Conservation (phyloP, 2,797 vertebrate genomes). For the Muraenolepis orangiensis region DNA sequence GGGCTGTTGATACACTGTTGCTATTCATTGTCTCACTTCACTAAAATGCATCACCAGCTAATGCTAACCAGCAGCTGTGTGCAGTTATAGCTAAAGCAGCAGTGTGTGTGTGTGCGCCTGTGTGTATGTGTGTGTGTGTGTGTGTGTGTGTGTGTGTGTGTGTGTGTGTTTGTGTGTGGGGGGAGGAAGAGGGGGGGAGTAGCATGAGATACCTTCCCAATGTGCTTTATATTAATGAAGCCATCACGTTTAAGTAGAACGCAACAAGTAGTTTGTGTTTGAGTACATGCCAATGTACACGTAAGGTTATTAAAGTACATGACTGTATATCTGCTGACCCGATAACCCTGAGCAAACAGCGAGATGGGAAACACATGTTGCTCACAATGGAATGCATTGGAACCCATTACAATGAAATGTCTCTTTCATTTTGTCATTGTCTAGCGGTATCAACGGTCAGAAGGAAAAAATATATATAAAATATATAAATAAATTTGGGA, state of each 20-base stretch:
- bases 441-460: background rate
- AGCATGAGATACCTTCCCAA: background rate
- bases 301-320: background rate
- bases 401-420: background rate
- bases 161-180: background rate
- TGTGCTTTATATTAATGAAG: background rate
- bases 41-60: constrained; percentile 48
- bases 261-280: background rate
- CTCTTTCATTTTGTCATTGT: background rate
- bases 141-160: background rate
- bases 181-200: background rate
- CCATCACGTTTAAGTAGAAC: background rate
- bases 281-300: background rate
- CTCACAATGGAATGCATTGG: background rate
- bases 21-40: constrained; percentile 54
- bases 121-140: no score
- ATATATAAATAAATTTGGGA: no score
- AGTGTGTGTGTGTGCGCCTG: background rate
- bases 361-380: background rate
- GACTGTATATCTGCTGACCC: background rate
- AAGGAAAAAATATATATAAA: background rate
- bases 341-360: background rate
- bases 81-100: constrained; percentile 50
- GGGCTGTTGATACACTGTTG: constrained; percentile 50
- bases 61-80: constrained; percentile 63